Percentiles rank a stretch among this genome's conserved stretches.
These are phyloP conservation scores for Genyomyrus donnyi DNA, from an alignment of 2,113 vertebrate genomes.

Conservation along the genomic window DNA sequence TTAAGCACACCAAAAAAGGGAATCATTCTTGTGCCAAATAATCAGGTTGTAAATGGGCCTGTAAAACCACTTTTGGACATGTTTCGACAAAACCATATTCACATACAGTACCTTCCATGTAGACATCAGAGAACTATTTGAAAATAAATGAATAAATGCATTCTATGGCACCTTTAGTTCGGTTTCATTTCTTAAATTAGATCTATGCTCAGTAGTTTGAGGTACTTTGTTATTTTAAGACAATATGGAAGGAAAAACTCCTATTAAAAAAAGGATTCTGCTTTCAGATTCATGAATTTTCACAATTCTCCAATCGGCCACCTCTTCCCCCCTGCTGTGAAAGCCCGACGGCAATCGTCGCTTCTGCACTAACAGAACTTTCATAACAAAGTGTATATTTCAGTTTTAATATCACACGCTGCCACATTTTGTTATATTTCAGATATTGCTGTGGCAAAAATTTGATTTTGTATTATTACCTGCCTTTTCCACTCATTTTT, in stretches of 20 bases:
- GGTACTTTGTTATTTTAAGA: not conserved
- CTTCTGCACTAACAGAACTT: not conserved
- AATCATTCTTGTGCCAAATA: not conserved
- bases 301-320: not conserved
- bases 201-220: not conserved
- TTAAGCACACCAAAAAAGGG: not conserved
- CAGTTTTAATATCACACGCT: not conserved
- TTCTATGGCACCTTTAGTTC: not conserved
- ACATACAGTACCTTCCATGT: not conserved
- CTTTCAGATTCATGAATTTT: not conserved
- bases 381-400: not conserved
- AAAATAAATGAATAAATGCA: not conserved
- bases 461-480: not conserved
- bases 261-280: not conserved
- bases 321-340: not conserved
- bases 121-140: not conserved
- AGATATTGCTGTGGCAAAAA: not conserved
- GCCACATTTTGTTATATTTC: not conserved
- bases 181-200: not conserved
- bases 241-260: not conserved
- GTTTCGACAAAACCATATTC: not conserved
- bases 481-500: not conserved
- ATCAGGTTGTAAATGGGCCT: not conserved
- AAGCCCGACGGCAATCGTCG: no score
- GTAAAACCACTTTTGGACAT: not conserved